These are phyloP conservation scores for Tokudaia muenninki DNA, from an alignment of 2,797 vertebrate species.

Conservation along the genomic window DNA sequence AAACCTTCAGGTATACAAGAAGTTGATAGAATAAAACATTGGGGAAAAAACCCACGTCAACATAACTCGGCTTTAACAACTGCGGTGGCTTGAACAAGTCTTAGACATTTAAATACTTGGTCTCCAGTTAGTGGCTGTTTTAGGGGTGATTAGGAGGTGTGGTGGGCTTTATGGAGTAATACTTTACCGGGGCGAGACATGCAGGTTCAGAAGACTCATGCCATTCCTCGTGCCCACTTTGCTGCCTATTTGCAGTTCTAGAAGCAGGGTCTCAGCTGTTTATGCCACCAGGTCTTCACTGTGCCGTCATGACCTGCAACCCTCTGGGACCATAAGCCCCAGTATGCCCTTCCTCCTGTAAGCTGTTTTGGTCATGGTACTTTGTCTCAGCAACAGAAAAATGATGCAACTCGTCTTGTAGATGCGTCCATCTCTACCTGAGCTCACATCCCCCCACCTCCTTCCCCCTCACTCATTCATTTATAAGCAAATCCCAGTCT, in stretches of 20 bases:
- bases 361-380: not conserved
- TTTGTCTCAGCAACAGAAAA: not conserved
- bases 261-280: not conserved
- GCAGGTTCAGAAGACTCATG: not conserved
- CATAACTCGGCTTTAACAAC: not conserved
- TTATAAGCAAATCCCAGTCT: slow-evolving; percentile 17
- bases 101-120: not conserved
- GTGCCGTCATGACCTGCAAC: not conserved
- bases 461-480: not conserved
- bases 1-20: slow-evolving; percentile 21
- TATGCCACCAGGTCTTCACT: too few species aligned
- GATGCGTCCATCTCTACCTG: not conserved
- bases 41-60: not conserved
- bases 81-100: not conserved
- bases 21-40: not conserved
- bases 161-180: not conserved
- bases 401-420: not conserved
- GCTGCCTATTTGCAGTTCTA: not conserved
- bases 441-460: not conserved
- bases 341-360: not conserved
- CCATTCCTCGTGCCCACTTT: not conserved
- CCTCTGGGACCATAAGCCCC: too few species aligned
- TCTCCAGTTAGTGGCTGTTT: not conserved
- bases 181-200: not conserved
- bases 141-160: not conserved